Evolutionary conservation across 2,888 invertebrate species (phyloP).

Genomic region (Drosophila kambysellisi): DNA sequence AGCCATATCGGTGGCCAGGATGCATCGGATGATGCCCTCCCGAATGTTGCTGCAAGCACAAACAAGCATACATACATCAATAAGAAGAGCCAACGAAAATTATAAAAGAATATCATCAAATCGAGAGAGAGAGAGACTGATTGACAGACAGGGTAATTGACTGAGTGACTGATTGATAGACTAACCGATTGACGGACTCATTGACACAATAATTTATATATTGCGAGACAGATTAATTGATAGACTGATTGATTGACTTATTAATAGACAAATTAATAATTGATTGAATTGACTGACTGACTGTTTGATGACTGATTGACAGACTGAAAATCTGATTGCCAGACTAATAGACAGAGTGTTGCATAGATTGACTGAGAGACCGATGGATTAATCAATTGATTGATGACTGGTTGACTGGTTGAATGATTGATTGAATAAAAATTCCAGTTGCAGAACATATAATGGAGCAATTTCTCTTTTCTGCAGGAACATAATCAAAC

Average conservation of each 20-base stretch:
- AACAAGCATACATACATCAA: not conserved
- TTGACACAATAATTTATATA: not conserved
- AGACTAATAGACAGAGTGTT: not conserved
- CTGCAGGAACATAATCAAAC: not conserved
- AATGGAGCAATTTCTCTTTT: not conserved
- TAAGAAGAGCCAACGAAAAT: not conserved
- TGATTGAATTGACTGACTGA: not conserved
- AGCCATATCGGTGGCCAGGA: constrained; percentile 92
- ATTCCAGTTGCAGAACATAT: not conserved
- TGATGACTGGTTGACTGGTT: not conserved
- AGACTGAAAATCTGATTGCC: too few species aligned
- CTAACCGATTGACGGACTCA: not conserved
- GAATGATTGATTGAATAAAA: not conserved
- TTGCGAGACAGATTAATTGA: not conserved
- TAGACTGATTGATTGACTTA: not conserved
- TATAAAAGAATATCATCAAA: not conserved
- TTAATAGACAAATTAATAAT: not conserved
- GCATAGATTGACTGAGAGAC: not conserved
- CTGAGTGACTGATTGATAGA: not conserved
- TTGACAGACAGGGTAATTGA: not conserved
- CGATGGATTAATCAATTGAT: not conserved
- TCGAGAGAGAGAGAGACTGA: not conserved
- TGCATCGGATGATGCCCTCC: constrained; percentile 92
- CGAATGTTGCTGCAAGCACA: constrained; percentile 87
- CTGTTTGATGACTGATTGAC: not conserved